Base-by-base conservation (phyloP, 2,888 invertebrate genomes). In the Heliconius ismenius region DNA sequence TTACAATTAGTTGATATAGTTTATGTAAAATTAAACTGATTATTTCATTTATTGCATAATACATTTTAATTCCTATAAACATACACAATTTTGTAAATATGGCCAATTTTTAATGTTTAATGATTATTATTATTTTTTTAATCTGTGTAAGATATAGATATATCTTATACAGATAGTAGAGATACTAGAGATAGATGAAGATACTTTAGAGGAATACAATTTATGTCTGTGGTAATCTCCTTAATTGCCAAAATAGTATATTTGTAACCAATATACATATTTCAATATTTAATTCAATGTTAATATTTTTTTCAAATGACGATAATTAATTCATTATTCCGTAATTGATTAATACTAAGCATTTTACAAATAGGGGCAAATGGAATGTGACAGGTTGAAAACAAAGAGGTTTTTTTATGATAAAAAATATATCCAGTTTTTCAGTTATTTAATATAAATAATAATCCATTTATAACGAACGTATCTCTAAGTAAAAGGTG, bases 231-330 rank as follows among this genome's bases (percentile, higher is more conserved):
- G 93, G 92, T 93, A 91, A 91, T 94, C 93, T 93, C 93, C 93
- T 87, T 93, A 92, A 92, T 92, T 93, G 93, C 93, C 93, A 94
- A 94, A 93, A 92, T 93, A 92, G 90, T 88, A 83, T 89, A 87
- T 78, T 72, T 74, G 21, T 75, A 72, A 75, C n/a, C 63, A 28
- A 70, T 77, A 78, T 76, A 80, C 75, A 76, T 77, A 68, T 77
- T 78, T 78, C 67, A 58, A 78, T 64, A 39, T 78, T 68, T 78
- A 76, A 78, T 65, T 68, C 74, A 75, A 68, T 69, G 26, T 76
- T 28, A 36, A 26, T 67, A 54, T 63, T 79, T 74, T 70, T 79
- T 74, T 70, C 13, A 67, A 26, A 39, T 65, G 6, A 65, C 39
- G 6, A 13, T n/a, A 36, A 21, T 65, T 65, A 36, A 21, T 65